Evolutionary conservation across 2,113 vertebrate species (phyloP), one percentile per base, ranked within the genome.

Genomic region (Ophthalmolycus amberensis): DNA sequence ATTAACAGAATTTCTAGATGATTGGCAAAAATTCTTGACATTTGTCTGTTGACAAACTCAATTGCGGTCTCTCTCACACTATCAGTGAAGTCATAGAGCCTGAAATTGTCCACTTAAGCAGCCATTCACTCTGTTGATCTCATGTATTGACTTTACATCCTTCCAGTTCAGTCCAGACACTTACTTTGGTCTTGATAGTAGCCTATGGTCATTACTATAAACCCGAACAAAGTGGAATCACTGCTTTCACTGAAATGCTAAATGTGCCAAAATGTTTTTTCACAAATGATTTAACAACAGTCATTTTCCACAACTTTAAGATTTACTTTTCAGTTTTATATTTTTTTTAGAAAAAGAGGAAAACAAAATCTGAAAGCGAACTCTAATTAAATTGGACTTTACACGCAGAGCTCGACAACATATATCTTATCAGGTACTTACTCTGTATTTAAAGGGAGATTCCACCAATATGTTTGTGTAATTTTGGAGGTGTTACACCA

Each of bases 11-110:
- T 4, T 32, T 62, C 14, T 76, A 40, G 46, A 34, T 56, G 46
- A 44, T 16, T 62, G 22, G 37, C 62, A 73, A 76, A 64, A 15
- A 67, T 34, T 59, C 22, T 58, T n/a, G 48, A 65, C 80, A 85
- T 64, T 73, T 79, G 52, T 83, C 83, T 64, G 64, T 71, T 64
- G 69, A 86, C 77, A 83, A 74, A 75, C 71, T 48, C 34, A 60
- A 58, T 77, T 44, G 72, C 58, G 54, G 29, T 54, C 25, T 74
- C 50, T 68, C 42, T 80, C 32, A 68, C 76, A 68, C 65, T 42
- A 87, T 91, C 83, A 77, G 4, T 71, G 68, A 80, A 80, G 77
- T 85, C 89, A 92, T 92, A 71, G 83, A 81, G 80, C 84, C 11
- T 83, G 84, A 91, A 90, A 91, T 88, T 27, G 78, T 73, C 64